Evolutionary conservation across 2,797 vertebrate genomes (phyloP).

Genomic region (Cuniculus paca): DNA sequence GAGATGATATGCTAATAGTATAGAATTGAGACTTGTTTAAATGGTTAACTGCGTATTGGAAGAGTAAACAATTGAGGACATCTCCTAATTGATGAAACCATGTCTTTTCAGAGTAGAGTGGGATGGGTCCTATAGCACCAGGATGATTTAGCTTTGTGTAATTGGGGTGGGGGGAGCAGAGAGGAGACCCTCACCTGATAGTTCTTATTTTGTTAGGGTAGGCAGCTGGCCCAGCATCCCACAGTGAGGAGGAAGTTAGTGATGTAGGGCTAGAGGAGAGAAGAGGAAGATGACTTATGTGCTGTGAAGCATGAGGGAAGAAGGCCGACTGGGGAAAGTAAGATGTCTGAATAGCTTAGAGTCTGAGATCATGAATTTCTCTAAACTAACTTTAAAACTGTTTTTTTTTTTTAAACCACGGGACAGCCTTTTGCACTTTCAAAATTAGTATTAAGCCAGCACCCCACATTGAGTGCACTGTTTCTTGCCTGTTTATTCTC

Average conservation of each 20-base stretch:
- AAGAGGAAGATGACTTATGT: neutral
- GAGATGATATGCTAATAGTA: neutral
- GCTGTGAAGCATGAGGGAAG: neutral
- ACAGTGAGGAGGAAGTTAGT: neutral
- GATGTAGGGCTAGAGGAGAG: neutral
- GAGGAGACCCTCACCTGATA: neutral
- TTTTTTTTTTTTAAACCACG: neutral
- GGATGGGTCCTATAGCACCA: neutral
- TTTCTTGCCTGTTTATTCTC: slow-evolving; percentile 56
- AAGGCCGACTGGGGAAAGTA: neutral
- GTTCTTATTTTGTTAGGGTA: neutral
- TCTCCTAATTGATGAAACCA: neutral
- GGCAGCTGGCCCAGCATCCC: neutral
- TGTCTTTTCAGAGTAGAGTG: neutral
- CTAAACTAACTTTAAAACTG: slow-evolving; percentile 25
- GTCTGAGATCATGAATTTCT: slow-evolving; percentile 37
- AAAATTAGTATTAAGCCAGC: slow-evolving; percentile 27
- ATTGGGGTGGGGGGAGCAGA: neutral
- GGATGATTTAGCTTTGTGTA: neutral
- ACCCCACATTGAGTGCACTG: neutral
- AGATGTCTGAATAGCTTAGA: neutral
- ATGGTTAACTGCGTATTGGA: neutral
- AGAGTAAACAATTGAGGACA: neutral
- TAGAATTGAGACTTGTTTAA: neutral
- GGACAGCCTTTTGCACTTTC: slow-evolving; percentile 60